Evolutionary conservation across 64 coral and sea anemone genomes (phyloP), one percentile per base, ranked within the genome.

Genomic region (Pachyseris speciosa): DNA sequence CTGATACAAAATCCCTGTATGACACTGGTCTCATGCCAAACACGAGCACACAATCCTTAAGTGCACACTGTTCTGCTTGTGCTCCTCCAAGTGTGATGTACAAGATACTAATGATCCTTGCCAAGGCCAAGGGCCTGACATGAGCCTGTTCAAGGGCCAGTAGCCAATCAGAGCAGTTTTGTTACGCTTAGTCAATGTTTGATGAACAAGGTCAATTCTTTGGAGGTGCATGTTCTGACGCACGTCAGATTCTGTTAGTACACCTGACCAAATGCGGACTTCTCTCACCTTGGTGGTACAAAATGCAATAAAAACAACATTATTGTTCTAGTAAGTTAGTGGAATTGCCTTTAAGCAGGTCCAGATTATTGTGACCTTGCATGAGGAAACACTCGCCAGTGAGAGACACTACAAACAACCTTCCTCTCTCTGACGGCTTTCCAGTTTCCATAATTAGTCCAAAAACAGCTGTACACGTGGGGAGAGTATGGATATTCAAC

Each of bases 71-170:
- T 97, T 76, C 16, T 97, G 78, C 76, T 69, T 36, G 42, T 79
- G 69, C 72, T 89, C 79, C 45, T 93, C 95, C 13, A 97, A 69
- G 69, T 97, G 80, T 52, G 95, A 97, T 1, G 53, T 65, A 26
- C 91, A 97, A 13, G 95, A 81, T 60, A 90, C 83, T 37, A 97
- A 45, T 0, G 91, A 97, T 0, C 91, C 95, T 65, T 97, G 86
- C 95, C 95, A 97, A 7, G 95, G 95, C 95, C 95, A 97, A 20
- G 95, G 91, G 9, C 95, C 95, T 11, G 92, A 77, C 20, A 72
- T 87, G 13, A 97, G 95, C 34, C 95, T 97, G 64, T 93, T 97
- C 91, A 97, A 80, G 33, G 95, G 95, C 95, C 95, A 97, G 64
- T 97, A 97, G 38, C 91, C 95, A 86, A 97, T 93, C 81, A 97